phyloP scores from a whole-genome alignment of 2,797 vertebrate species.

The Arctocebus calabarensis region DNA sequence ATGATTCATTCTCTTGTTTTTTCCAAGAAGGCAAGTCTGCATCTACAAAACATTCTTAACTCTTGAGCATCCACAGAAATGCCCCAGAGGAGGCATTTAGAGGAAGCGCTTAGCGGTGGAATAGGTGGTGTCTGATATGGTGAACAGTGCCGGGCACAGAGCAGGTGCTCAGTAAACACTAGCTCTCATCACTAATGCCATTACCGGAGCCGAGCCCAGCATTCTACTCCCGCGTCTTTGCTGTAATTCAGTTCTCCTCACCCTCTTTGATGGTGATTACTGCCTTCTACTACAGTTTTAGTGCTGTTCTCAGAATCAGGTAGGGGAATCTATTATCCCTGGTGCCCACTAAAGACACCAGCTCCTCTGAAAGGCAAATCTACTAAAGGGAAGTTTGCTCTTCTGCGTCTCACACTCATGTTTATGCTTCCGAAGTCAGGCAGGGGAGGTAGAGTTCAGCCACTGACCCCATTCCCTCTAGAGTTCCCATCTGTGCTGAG shows the following conservation, averaged over 20 bases:
- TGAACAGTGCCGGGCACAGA: background rate
- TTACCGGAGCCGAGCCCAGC: background rate
- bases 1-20: conserved; percentile 22
- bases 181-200: background rate
- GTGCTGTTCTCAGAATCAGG: background rate
- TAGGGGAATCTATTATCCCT: background rate
- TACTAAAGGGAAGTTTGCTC: background rate
- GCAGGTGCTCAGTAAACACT: background rate
- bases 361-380: background rate
- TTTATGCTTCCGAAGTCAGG: background rate
- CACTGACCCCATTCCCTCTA: background rate
- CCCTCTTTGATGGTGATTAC: background rate
- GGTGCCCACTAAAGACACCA: background rate
- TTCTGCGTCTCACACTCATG: background rate
- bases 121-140: background rate
- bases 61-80: conserved; percentile 21
- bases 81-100: background rate
- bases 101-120: background rate
- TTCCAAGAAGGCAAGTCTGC: background rate
- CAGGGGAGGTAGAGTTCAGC: background rate
- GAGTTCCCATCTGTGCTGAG: background rate
- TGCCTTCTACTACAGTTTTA: background rate
- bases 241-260: background rate
- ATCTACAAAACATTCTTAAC: conserved; percentile 4
- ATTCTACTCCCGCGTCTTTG: background rate